Conservation (phyloP, 2,888 invertebrate genomes). For the Adineta ricciae region DNA sequence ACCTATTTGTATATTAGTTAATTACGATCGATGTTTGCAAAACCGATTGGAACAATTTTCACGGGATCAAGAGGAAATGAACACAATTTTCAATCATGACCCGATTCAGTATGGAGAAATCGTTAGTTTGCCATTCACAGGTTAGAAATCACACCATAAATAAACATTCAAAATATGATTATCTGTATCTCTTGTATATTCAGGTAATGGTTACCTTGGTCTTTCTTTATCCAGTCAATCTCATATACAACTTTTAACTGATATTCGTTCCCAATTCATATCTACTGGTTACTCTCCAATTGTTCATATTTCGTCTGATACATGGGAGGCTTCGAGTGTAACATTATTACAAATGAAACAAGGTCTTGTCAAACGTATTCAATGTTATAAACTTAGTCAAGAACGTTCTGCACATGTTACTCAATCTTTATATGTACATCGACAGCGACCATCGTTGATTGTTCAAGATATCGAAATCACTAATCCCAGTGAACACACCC, state of each 20-base stretch:
- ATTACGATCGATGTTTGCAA: neutral
- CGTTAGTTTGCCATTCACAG: neutral
- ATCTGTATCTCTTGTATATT: neutral
- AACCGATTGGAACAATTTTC: neutral
- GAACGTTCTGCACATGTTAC: conserved; percentile 25
- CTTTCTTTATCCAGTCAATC: conserved; percentile 30
- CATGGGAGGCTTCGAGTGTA: neutral
- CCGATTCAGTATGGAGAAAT: conserved; percentile 7
- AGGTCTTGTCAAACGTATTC: conserved; percentile 26
- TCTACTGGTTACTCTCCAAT: neutral
- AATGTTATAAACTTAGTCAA: conserved; percentile 26
- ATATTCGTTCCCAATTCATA: neutral
- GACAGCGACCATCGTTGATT: conserved; percentile 66
- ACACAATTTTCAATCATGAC: neutral
- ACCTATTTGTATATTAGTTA: neutral
- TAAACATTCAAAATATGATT: too few relatives aligned
- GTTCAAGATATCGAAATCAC: conserved; percentile 69
- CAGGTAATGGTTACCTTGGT: conserved; percentile 35
- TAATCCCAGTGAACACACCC: conserved; percentile 58
- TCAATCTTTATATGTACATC: conserved; percentile 61
- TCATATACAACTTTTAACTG: neutral
- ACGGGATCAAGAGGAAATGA: neutral
- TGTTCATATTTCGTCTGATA: neutral
- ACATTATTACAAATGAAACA: conserved; percentile 22
- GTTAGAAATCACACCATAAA: too few relatives aligned